Base-by-base conservation (phyloP, 2,797 vertebrate genomes). In the Tokudaia muenninki region DNA sequence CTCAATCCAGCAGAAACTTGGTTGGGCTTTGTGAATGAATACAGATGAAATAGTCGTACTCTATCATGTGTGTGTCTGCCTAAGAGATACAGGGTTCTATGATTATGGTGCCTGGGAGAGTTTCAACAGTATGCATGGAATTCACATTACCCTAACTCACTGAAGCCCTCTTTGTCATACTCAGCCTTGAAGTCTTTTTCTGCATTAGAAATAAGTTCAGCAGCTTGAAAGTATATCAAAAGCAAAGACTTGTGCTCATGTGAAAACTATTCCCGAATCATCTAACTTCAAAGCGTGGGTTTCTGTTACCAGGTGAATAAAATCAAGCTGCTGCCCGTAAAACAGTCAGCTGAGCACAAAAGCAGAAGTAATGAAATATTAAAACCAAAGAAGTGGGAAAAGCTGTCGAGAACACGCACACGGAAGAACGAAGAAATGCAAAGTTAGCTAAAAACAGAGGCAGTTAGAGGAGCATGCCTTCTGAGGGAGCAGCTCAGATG, bases 331-430 rank as follows among this genome's bases (percentile, higher is more conserved):
- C 55, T 94, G 61, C 95, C 94, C 6, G 0, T 96, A 96, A 97
- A 97, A 94, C 96, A 95, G 95, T 95, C 80, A 92, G 26, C 61
- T 94, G 92, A 98, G 78, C 89, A 81, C 55, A 90, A 96, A 98
- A 97, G 86, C 97, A 96, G 96, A 96, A 94, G 87, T 94, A 72
- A 97, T 93, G 97, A 95, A 98, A 97, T 97, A 94, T 96, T 91
- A 89, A 77, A 92, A 90, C 86, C 80, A 89, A 82, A 96, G 78
- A 87, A 96, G 94, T 79, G 74, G 94, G 92, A 94, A 89, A 83
- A 37, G 79, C 94, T 98, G 94, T 94, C 87, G 37, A 79, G 77
- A 79, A 34, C 41, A 47, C 59, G 61, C 41, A 86, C 80, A 81
- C 2, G 57, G 82, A 41, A 96, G 86, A 94, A 95, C 41, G 87